Evolutionary conservation across 2,797 vertebrate genomes (phyloP).

Genomic region (Hydrolagus colliei): DNA sequence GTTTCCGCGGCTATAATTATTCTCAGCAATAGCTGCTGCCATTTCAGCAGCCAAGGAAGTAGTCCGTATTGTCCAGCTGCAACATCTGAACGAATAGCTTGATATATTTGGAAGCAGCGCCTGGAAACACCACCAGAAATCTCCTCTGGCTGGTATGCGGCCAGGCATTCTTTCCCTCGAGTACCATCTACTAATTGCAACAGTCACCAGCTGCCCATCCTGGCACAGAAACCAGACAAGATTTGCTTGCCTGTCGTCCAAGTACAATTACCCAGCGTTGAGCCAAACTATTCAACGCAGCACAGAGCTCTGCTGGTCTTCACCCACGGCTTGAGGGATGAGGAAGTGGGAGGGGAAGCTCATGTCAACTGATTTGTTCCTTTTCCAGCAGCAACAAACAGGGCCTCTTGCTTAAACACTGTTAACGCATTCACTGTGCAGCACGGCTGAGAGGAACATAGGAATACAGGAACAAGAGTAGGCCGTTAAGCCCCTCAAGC

Average conservation of each 20-base stretch:
- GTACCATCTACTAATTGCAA: conserved; percentile 31
- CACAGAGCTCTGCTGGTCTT: neutral
- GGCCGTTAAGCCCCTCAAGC: too few species aligned
- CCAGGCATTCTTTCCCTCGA: conserved; percentile 29
- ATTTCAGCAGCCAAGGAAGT: conserved; percentile 8
- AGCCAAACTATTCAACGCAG: conserved; percentile 11
- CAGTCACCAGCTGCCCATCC: conserved; percentile 30
- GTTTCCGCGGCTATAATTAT: neutral
- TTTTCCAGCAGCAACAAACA: conserved; percentile 18
- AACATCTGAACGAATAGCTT: conserved; percentile 1
- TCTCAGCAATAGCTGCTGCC: neutral
- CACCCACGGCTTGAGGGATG: neutral
- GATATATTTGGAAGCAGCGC: conserved; percentile 18
- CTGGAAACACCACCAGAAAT: conserved; percentile 15
- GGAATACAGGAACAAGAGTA: too few species aligned
- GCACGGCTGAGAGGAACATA: too few species aligned
- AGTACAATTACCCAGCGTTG: conserved; percentile 25
- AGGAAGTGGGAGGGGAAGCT: conserved; percentile 5
- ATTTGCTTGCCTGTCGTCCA: conserved; percentile 24
- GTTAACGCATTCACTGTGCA: conserved; percentile 11
- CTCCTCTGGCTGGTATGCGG: conserved; percentile 1
- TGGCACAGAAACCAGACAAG: conserved; percentile 22
- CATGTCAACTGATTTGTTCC: conserved; percentile 4
- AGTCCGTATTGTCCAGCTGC: conserved; percentile 7
- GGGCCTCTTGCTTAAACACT: neutral